Evolutionary conservation across 1,140 invertebrate genomes (phyloP).

Genomic region (Hycleus phaleratus): DNA sequence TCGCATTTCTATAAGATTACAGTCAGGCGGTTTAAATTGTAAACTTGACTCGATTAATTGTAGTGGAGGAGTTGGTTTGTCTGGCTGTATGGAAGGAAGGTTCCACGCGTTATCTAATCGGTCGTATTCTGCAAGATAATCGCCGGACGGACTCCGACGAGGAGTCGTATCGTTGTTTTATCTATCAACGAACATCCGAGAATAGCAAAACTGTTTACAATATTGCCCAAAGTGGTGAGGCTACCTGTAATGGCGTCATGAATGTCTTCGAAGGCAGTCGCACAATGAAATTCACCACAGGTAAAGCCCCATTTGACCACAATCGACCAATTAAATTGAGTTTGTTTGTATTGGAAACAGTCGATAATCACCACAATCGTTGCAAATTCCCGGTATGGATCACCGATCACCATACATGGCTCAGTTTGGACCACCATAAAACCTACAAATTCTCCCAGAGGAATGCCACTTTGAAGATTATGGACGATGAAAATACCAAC

Average conservation of each 20-base stretch:
- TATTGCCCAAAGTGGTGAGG: constrained; percentile 73
- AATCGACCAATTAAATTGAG: not conserved
- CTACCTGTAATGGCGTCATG: constrained; percentile 68
- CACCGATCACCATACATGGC: constrained; percentile 67
- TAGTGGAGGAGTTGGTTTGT: constrained; percentile 76
- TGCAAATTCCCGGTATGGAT: constrained; percentile 73
- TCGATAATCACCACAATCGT: constrained; percentile 51
- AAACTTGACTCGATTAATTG: constrained; percentile 24
- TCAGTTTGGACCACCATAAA: constrained; percentile 64
- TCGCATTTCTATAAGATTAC: no score
- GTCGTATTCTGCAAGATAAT: constrained; percentile 50
- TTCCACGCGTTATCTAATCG: constrained; percentile 71
- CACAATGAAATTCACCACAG: constrained; percentile 55
- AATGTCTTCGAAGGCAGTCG: constrained; percentile 55
- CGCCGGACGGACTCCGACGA: constrained; percentile 48
- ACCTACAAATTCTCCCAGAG: constrained; percentile 66
- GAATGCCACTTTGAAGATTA: constrained; percentile 63
- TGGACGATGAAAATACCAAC: constrained; percentile 28
- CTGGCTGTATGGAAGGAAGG: constrained; percentile 81
- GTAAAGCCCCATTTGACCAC: constrained; percentile 39
- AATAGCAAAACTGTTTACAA: constrained; percentile 46
- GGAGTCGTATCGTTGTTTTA: constrained; percentile 60
- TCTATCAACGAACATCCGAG: constrained; percentile 45
- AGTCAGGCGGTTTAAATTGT: no score
- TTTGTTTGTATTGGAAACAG: constrained; percentile 32